These are phyloP conservation scores for Stomatorhinus walkeri DNA, from an alignment of 2,797 vertebrate species.

Conservation along the genomic window DNA sequence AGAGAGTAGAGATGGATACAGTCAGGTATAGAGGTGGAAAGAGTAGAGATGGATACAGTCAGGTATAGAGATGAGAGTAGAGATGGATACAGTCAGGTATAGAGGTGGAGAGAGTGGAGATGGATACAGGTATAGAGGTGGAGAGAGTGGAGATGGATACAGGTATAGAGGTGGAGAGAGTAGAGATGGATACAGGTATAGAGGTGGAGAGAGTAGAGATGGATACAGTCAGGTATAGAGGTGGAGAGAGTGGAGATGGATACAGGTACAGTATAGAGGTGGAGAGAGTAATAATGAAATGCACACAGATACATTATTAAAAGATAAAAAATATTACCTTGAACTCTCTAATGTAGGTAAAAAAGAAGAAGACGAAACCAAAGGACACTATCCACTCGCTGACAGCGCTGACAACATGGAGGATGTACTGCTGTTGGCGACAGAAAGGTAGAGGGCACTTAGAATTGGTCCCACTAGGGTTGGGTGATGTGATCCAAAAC, in stretches of 20 bases:
- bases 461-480: background rate
- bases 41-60: conserved; percentile 8
- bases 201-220: background rate
- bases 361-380: conserved; percentile 85
- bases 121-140: background rate
- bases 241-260: background rate
- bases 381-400: conserved; percentile 88
- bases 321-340: conserved; percentile 61
- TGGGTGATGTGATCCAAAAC: background rate
- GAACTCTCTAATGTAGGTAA: conserved; percentile 86
- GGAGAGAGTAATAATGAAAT: background rate
- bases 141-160: background rate
- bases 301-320: background rate
- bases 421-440: conserved; percentile 63
- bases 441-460: background rate
- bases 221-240: conserved; percentile 14
- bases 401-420: conserved; percentile 65
- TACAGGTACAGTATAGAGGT: background rate
- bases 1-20: background rate
- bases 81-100: background rate
- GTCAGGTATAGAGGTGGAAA: background rate
- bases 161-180: background rate
- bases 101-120: background rate
- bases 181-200: background rate
- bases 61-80: background rate